Evolutionary conservation across 2,888 invertebrate genomes (phyloP), one percentile per base, ranked within the genome.

Genomic region (Sturmia bella): DNA sequence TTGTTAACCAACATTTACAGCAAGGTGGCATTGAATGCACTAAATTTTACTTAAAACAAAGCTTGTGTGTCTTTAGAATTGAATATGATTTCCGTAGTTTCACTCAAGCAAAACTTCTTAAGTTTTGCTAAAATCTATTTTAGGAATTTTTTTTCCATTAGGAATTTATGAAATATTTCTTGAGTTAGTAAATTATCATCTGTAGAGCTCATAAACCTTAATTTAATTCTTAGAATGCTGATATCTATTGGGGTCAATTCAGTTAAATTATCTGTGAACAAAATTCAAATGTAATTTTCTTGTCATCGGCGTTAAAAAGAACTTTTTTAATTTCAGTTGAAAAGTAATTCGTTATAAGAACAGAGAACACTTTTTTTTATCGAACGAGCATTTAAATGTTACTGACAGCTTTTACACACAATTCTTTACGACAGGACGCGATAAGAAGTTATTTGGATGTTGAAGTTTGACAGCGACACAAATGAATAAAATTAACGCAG

Each of bases 291-390:
- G 2, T 24, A 39, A 3, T 39, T 39, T 52, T 52, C 12, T 61
- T 19, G 19, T 37, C n/a, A 45, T 13, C 13, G 15, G 4, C 1
- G 1, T 32, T 9, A 32, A 11, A 13, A 43, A 39, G 50, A 75
- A 75, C 66, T 75, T 68, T 75, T 37, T 41, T 41, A 66, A 68
- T 66, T 75, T 66, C 41, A 59, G 11, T 32, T 68, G 12, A 50
- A 66, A 56, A 41, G n/a, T 57, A 50, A 48, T 19, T 13, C 15
- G 27, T 41, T 66, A 64, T 68, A 50, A 68, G 45, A 43, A 37
- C 56, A 27, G 37, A 68, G 32, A 37, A 50, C 50, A 48, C 57
- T 57, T 15, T 66, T 39, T 57, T 15, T 66, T 39, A 39, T 39
- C 48, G 39, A 19, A 48, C 17, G 50, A 50, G 41, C 41, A 57